phyloP scores from a whole-genome alignment of 2,888 invertebrate species.

The Acrobeloides nanus region DNA sequence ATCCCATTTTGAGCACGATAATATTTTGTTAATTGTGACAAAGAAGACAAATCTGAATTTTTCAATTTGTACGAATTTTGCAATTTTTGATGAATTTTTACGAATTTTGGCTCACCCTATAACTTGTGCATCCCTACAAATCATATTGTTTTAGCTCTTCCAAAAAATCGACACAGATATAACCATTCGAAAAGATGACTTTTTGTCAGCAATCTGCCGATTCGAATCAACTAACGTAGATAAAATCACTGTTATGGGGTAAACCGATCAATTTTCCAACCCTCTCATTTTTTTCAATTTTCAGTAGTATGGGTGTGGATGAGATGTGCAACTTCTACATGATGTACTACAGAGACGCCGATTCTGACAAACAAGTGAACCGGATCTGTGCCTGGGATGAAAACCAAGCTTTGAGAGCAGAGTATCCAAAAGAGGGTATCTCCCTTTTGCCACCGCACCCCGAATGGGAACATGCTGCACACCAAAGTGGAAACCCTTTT shows the following conservation, averaged over 20 bases:
- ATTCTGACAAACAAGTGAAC: slow-evolving; percentile 45
- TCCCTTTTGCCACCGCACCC: slow-evolving; percentile 59
- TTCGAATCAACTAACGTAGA: slow-evolving; percentile 58
- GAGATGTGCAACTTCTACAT: slow-evolving; percentile 61
- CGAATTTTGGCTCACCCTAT: too few relatives aligned
- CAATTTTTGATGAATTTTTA: too few relatives aligned
- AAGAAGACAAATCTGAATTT: too few relatives aligned
- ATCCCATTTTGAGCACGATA: too few relatives aligned
- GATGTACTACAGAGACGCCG: slow-evolving; percentile 58
- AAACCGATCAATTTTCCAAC: slow-evolving; percentile 19
- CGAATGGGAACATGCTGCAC: slow-evolving; percentile 56
- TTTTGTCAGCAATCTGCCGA: slow-evolving; percentile 60
- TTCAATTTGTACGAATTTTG: too few relatives aligned
- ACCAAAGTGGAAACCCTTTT: slow-evolving; percentile 41
- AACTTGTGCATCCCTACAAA: not conserved
- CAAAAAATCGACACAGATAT: slow-evolving; percentile 57
- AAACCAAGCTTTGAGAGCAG: slow-evolving; percentile 13
- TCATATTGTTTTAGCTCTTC: slow-evolving; percentile 56
- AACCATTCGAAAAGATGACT: slow-evolving; percentile 57
- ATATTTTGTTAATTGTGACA: too few relatives aligned
- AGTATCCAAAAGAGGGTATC: slow-evolving; percentile 41
- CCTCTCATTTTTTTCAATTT: too few relatives aligned
- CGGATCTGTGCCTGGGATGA: slow-evolving; percentile 31
- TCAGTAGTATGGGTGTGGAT: slow-evolving; percentile 56
- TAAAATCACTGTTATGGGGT: slow-evolving; percentile 58